These are phyloP conservation scores for Pterocles orientalis DNA, from an alignment of 2,113 vertebrate species.

Conservation along the genomic window DNA sequence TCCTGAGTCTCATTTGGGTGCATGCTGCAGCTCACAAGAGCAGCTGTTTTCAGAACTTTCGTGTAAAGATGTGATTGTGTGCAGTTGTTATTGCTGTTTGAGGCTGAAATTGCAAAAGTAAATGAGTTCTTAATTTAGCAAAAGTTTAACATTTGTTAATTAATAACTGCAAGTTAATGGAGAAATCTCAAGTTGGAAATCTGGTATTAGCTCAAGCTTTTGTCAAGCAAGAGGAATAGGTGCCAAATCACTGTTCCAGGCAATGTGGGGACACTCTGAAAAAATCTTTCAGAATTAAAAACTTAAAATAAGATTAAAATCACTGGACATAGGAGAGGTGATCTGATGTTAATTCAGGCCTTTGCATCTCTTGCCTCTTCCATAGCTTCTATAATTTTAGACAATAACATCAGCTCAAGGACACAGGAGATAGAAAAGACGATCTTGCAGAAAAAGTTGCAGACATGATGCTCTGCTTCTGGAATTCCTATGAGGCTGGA, in stretches of 20 bases:
- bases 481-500: not conserved
- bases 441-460: not conserved
- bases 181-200: not conserved
- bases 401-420: not conserved
- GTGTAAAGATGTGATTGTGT: not conserved
- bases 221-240: not conserved
- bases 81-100: not conserved
- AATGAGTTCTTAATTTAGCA: not conserved
- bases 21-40: not conserved
- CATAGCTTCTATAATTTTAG: not conserved
- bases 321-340: not conserved
- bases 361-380: not conserved
- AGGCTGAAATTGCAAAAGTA: not conserved
- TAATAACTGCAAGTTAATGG: not conserved
- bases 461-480: not conserved
- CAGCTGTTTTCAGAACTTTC: not conserved
- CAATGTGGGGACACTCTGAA: not conserved
- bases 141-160: not conserved
- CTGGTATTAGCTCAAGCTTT: not conserved
- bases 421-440: not conserved
- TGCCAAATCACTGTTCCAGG: accelerated
- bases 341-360: not conserved
- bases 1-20: not conserved
- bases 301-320: not conserved
- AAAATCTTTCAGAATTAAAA: not conserved